Evolutionary conservation across 2,797 vertebrate genomes (phyloP).

Genomic region (Chloroceryle amazona): DNA sequence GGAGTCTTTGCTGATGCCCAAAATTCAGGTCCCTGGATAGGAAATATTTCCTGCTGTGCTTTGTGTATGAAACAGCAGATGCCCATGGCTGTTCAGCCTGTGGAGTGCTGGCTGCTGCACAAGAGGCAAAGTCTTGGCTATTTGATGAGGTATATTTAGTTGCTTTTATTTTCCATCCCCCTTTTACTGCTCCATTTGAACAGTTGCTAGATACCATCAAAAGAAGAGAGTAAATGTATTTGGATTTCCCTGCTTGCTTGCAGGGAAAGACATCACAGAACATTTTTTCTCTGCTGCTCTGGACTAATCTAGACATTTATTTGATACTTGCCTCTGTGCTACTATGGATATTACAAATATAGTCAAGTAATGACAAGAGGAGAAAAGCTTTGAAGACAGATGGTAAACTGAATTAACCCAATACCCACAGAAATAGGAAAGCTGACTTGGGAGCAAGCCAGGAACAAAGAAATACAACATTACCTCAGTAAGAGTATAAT

Average conservation of each 20-base stretch:
- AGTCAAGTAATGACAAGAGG: slow-evolving; percentile 46
- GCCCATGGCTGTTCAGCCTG: not conserved
- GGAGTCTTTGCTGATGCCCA: not conserved
- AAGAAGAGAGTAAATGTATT: not conserved
- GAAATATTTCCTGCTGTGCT: not conserved
- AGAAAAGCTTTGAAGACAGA: slow-evolving; percentile 39
- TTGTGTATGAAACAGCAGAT: not conserved
- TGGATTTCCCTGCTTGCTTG: not conserved
- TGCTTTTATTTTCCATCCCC: not conserved
- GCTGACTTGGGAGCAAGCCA: slow-evolving; percentile 20
- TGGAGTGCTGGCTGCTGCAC: not conserved
- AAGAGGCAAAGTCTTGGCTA: not conserved
- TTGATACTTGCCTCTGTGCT: not conserved
- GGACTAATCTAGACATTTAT: not conserved
- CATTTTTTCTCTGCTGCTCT: not conserved
- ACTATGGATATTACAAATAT: not conserved
- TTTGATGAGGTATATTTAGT: not conserved
- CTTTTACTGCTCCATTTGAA: not conserved
- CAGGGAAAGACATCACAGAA: not conserved
- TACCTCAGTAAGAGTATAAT: not conserved
- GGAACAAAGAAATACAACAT: not conserved
- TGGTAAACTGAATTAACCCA: slow-evolving; percentile 49
- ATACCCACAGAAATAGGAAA: not conserved
- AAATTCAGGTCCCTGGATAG: not conserved
- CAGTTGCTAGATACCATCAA: not conserved